Base-by-base conservation (phyloP, 2,113 vertebrate species). In the Morone chrysops region DNA sequence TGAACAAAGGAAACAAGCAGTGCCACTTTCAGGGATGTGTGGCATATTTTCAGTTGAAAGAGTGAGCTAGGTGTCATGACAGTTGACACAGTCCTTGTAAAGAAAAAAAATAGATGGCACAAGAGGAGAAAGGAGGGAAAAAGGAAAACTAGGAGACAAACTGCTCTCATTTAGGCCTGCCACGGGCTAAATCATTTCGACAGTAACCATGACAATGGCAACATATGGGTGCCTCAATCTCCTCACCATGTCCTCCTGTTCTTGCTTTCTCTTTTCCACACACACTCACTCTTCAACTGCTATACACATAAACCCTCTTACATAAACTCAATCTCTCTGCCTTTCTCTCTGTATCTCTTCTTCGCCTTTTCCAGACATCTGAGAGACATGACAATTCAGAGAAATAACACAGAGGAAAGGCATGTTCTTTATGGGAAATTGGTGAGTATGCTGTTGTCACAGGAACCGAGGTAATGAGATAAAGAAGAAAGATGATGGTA, bases 171-270 rank as follows among this genome's bases (percentile, higher is more conserved):
- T 88, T 82, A 81, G 75, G 62, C 72, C 65, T 57, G 69, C 82
- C 79, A 84, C 71, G 0, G 22, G 82, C 77, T 80, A 81, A 88
- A 87, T 86, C 66, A 66, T 90, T 90, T 89, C 62, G 18, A 84
- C 84, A 84, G 90, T 91, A 90, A 94, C 93, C 91, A 93, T 93
- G 91, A 89, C 91, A 82, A 93, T 87, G 85, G 75, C 48, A 82
- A 81, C 87, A 88, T 90, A 92, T 85, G 84, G 86, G 78, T 77
- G 74, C 81, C 81, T 84, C 88, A 82, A 60, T 87, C 84, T 85
- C 65, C 70, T 81, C 80, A 51, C 20, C 74, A 50, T 65, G 73
- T 84, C 83, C 80, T 87, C 79, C 77, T 82, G 78, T 71, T 85
- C 40, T 47, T 74, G 81, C 70, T 78, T 62, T 84, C 78, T 72